A percentile compares a stretch with the other conserved stretches of the same genome.
Evolutionary conservation across 1,140 invertebrate species (phyloP).

Genomic region (Lucilia sericata): DNA sequence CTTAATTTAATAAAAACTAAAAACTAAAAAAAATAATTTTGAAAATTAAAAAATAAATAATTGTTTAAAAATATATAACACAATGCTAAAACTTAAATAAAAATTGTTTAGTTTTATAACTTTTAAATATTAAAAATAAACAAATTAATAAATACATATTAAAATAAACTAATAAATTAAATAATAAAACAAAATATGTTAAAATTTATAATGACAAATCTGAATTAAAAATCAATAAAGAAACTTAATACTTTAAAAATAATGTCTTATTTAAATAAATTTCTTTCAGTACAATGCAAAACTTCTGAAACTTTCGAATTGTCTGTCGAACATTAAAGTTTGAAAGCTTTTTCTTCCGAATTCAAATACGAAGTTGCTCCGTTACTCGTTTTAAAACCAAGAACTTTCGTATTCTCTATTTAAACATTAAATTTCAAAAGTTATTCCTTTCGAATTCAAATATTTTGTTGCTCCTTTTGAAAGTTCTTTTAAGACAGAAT

Average conservation of each 20-base stretch:
- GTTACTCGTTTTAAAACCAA: too few species aligned
- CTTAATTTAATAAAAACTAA: conserved; percentile 50
- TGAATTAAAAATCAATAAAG: conserved; percentile 17
- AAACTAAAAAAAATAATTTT: conserved; percentile 43
- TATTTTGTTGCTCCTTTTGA: too few species aligned
- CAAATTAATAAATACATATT: not conserved
- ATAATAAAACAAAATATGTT: conserved; percentile 27
- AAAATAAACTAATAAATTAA: not conserved
- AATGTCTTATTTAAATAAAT: not conserved
- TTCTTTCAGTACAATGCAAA: too few species aligned
- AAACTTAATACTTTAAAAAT: not conserved
- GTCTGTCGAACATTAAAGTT: too few species aligned
- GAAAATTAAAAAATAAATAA: not conserved
- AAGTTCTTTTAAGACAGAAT: too few species aligned
- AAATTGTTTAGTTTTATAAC: conserved; percentile 41
- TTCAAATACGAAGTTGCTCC: too few species aligned
- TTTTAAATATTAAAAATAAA: conserved; percentile 3
- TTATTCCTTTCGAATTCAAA: too few species aligned
- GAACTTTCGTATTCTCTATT: too few species aligned
- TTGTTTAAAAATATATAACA: conserved; percentile 21
- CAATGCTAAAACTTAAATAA: not conserved
- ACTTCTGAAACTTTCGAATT: too few species aligned
- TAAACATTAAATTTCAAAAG: too few species aligned
- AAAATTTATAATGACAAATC: conserved; percentile 16
- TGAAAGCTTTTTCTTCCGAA: too few species aligned